Base-by-base conservation (phyloP, 1,140 invertebrate genomes). In the Vanessa tameamea region DNA sequence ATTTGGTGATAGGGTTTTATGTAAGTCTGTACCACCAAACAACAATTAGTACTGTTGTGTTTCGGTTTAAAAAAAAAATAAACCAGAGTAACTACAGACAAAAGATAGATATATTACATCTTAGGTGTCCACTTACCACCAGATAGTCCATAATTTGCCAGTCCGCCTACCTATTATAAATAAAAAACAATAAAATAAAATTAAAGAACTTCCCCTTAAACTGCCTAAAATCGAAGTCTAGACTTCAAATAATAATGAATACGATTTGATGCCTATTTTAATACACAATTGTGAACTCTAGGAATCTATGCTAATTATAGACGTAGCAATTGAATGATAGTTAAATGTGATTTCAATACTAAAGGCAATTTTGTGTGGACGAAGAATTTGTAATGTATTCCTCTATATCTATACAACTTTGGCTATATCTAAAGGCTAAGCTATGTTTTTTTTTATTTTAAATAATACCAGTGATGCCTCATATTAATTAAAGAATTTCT, bases 171-270 rank as follows among this genome's bases (percentile, higher is more conserved):
- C 31, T 31, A 6, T 31, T 31, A 0, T 43, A 43, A 37, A 11
- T 43, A 16, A 53, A 50, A 50, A 48, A 15, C 1, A 48, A 12
- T 15, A 55, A 55, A 55, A 53, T 53, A 4, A 20, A 13, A 31
- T 59, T 6, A 4, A 59, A 20, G 6, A 57, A 31, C 83, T 81
- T 80, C 71, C 47, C 82, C 86, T 87, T 87, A 86, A 85, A 64
- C 55, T 57, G 61, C 68, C 68, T 57, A 76, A 78, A 75, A 70
- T 59, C 50, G 64, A 83, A 84, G 81, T 78, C 78, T 82, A 86
- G 81, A 79, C 79, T 74, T 79, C 70, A 74, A 80, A 83, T 78
- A 77, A 81, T 82, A 78, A 82, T 76, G 76, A 78, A 86, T 83
- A 76, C 75, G 77, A 78, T 77, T 43, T 76, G 78, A 82, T 81